Base-by-base conservation (phyloP, 2,113 vertebrate genomes). In the Heptranchias perlo region DNA sequence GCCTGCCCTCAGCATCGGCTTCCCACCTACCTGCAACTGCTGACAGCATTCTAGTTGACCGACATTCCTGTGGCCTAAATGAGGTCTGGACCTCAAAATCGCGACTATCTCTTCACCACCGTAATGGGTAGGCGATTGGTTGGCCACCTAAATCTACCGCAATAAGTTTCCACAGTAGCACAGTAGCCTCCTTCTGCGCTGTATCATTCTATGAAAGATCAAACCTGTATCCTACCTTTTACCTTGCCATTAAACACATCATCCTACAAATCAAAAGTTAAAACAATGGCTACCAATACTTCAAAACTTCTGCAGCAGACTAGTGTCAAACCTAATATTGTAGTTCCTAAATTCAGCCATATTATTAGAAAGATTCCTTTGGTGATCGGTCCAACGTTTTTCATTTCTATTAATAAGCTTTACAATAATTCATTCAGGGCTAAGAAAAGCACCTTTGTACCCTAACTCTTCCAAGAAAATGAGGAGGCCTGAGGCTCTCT, bases 381-480 rank as follows among this genome's bases (percentile, higher is more conserved):
- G 44, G 47, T 69, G 94, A 95, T 95, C 62, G 39, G 23, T 14
- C 65, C 23, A 95, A 73, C 52, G 65, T 69, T 95, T 69, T 95
- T 69, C 65, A 73, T 14, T 95, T 69, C 44, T 95, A 69, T 95
- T 69, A 95, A 94, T 94, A 67, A 94, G 64, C 39, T 39, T 67
- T 65, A 49, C 49, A 31, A 47, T 94, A 94, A 95, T 69, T 49
- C 65, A 95, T 95, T 67, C 65, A 95, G 94, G 62, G 65, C 65
- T 58, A 91, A 91, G 87, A 95, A 67, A 69, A 95, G 47, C 65
- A 95, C 94, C 94, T 49, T 67, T 95, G 47, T 52, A 69, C 94
- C 65, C 47, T 52, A 49, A 95, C 94, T 67, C 64, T 95, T 95
- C 94, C 47, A 67, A 95, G 23, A 69, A 95, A 95, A 95, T 95